A percentile compares a stretch with the other conserved stretches of the same genome.
Conservation (phyloP, 2,888 invertebrate species). For the Ametastegia equiseti region DNA sequence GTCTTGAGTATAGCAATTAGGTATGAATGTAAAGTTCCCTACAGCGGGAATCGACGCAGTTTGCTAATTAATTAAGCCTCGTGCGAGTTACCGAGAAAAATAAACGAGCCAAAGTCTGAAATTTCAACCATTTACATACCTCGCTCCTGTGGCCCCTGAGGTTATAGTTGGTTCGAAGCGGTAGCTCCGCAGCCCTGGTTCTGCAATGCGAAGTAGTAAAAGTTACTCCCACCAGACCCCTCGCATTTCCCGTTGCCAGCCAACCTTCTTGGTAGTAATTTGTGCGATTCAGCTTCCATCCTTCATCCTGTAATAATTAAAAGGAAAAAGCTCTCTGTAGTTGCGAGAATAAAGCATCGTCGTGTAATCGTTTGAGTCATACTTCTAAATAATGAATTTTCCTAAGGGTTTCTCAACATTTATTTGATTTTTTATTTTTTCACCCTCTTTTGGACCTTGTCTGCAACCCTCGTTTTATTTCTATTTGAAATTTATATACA, state of each 20-base stretch:
- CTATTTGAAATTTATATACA: too few species aligned
- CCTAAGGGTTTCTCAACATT: background rate
- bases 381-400: background rate
- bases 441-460: background rate
- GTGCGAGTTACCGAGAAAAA: constrained; percentile 42
- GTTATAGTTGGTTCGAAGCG: constrained; percentile 96
- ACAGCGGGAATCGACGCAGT: constrained; percentile 36
- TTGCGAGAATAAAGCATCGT: background rate
- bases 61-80: constrained; percentile 39
- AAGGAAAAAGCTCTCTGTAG: constrained; percentile 31
- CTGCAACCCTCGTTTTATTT: background rate
- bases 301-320: constrained; percentile 85
- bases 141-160: constrained; percentile 97
- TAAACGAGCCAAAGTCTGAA: constrained; percentile 35
- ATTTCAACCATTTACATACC: constrained; percentile 79
- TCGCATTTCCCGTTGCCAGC: constrained; percentile 96
- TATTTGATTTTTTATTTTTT: background rate
- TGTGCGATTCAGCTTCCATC: constrained; percentile 96
- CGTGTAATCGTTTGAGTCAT: background rate
- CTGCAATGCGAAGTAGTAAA: constrained; percentile 96
- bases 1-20: background rate
- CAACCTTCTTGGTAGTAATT: constrained; percentile 99
- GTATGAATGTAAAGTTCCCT: background rate
- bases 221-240: constrained; percentile 96
- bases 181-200: constrained; percentile 88